Evolutionary conservation across 92 coral and sea anemone species (phyloP), one percentile per base, ranked within the genome.

Genomic region (Porites cylindrica): DNA sequence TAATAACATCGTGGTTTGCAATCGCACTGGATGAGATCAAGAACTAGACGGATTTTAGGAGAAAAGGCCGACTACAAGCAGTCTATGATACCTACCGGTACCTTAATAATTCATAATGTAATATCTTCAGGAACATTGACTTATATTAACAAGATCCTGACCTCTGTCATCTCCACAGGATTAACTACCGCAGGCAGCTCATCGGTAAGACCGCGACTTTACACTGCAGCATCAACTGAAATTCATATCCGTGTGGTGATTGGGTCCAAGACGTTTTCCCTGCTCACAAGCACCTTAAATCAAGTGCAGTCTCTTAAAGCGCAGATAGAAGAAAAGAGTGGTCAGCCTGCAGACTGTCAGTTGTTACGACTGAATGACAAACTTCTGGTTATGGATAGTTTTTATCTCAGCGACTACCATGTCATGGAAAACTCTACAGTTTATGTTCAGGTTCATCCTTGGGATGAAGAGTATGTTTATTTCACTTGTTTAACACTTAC

Each of bases 401-500:
- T 85, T 59, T 43, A 32, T 21, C 82, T 85, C 26, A 38, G 68
- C 18, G 83, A 85, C 77, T 38, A 85, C 47, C 83, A 23, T 16
- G 68, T 85, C 77, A 18, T 24, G 61, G 77, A 85, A 58, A 75
- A 77, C 65, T 51, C 83, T 26, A 58, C 83, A 16, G 66, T 85
- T 23, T 16, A 29, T 38, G 89, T 85, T 1, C 89, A 85, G 63
- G 83, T 85, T 75, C 89, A 77, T 21, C 89, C 89, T 10, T 85
- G 83, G 89, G 77, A 32, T 76, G 84, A 85, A 54, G 89, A 85
- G 89, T 85, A 77, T 9, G 89, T 66, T 19, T 7, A 10, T 56
- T 8, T 10, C 13, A 56, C 61, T 66, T 66, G 19, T 7, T 66
- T 66, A 8, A 19, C 8, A 0, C 68, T 10, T 63, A 21, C 23